Conservation (phyloP, 2,888 invertebrate genomes). For the Machimus atricapillus region DNA sequence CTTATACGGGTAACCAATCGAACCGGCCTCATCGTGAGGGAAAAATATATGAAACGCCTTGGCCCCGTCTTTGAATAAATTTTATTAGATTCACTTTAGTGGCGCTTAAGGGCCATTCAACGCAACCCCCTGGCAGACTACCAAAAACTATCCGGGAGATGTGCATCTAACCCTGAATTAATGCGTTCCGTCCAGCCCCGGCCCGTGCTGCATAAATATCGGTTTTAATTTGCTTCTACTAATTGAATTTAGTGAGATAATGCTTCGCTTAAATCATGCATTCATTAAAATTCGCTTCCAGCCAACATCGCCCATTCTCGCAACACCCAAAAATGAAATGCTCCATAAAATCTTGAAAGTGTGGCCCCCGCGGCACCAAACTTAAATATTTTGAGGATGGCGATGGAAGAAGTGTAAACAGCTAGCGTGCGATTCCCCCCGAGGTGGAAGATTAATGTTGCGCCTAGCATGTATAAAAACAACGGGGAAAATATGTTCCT, state of each 20-base stretch:
- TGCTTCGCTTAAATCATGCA: not conserved
- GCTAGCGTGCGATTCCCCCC: not conserved
- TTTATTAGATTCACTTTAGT: slow-evolving; percentile 9
- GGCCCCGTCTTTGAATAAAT: slow-evolving; percentile 22
- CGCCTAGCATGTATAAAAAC: slow-evolving; percentile 15
- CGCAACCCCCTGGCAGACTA: not conserved
- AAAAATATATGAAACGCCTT: not conserved
- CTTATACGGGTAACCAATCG: slow-evolving; percentile 27
- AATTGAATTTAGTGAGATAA: not conserved
- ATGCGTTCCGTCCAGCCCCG: not conserved
- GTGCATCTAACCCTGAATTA: not conserved
- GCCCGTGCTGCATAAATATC: not conserved
- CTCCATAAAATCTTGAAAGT: not conserved
- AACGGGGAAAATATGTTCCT: slow-evolving; percentile 33
- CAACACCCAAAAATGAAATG: not conserved
- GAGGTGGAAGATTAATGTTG: slow-evolving; percentile 20
- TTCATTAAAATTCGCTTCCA: not conserved
- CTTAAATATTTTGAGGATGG: not conserved
- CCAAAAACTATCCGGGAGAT: not conserved
- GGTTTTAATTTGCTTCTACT: slow-evolving; percentile 8
- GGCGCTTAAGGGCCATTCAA: not conserved
- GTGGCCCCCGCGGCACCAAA: not conserved
- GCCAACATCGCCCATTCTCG: not conserved
- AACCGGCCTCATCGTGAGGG: not conserved
- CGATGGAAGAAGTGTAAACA: not conserved